Base-by-base conservation (phyloP, 2,797 vertebrate genomes). In the Pempheris klunzingeri region DNA sequence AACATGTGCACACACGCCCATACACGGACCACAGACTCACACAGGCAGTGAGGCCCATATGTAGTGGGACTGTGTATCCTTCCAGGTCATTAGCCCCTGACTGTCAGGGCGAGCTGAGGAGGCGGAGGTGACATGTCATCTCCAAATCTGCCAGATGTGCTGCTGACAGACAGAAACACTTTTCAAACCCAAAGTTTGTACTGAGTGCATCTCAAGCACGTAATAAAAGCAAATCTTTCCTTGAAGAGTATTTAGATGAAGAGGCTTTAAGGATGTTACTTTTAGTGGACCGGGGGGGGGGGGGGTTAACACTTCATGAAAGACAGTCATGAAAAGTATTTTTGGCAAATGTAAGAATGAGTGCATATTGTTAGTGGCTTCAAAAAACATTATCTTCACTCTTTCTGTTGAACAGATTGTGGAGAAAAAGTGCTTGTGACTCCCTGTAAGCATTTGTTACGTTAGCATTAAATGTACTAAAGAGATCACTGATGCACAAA, bases 1-100 rank as follows among this genome's bases (percentile, higher is more conserved):
- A 22, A 65, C 38, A 39, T 59, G 26, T 18, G 59, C 67, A 50
- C 30, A 26, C 22, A 28, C 36, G 62, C 17, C 12, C 55, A 17
- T n/a, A 43, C 38, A 24, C 32, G 67, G 4, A 41, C 52, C 60
- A 67, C 70, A 59, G 14, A 43, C 17, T 24, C 47, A 50, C 71
- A 74, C 20, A 60, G 46, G 39, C 58, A 54, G 50, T 15, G 46
- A 32, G 54, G 81, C 54, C 85, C 90, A 86, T 87, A 89, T 87
- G 89, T 81, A 82, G 57, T 14, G 92, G 90, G 92, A 88, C 77
- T 46, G 47, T 47, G 73, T 60, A 47, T 89, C 74, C 79, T 92
- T 90, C 86, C 84, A 88, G 88, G 90, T 92, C 87, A 88, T 93
- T 93, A 91, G 88, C 88, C 81, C 58, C 88, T 54, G 87, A 77